Evolutionary conservation across 2,113 vertebrate species (phyloP).

Genomic region (Neodon shergylaensis): DNA sequence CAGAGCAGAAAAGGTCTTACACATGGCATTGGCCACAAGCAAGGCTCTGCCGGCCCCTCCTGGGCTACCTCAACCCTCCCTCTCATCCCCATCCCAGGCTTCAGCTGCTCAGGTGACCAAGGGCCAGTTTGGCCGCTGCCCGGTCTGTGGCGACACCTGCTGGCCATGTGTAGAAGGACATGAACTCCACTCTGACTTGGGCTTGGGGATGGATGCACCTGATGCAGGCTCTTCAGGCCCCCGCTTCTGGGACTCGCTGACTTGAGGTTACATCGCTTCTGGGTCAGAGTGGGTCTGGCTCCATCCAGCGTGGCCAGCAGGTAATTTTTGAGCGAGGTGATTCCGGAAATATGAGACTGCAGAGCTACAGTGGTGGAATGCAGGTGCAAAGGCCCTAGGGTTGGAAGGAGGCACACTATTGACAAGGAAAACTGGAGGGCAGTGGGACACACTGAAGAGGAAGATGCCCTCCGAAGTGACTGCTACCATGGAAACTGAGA

Average conservation of each 20-base stretch:
- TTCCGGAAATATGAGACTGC: background rate
- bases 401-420: background rate
- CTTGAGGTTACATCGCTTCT: background rate
- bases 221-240: background rate
- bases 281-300: background rate
- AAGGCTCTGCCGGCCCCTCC: background rate
- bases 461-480: background rate
- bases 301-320: background rate
- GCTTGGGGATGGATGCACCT: background rate
- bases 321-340: background rate
- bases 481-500: background rate
- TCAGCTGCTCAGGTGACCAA: background rate
- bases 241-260: background rate
- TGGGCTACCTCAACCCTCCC: background rate
- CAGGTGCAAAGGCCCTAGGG: background rate
- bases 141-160: constrained; percentile 85
- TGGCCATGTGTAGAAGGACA: background rate
- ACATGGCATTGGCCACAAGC: too few relatives aligned
- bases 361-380: background rate
- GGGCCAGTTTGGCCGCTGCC: background rate
- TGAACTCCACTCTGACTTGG: rapidly evolving
- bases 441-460: background rate
- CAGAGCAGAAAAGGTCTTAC: background rate
- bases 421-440: background rate
- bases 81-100: background rate